Conservation (phyloP, 2,113 vertebrate species). For the Silurus glanis region DNA sequence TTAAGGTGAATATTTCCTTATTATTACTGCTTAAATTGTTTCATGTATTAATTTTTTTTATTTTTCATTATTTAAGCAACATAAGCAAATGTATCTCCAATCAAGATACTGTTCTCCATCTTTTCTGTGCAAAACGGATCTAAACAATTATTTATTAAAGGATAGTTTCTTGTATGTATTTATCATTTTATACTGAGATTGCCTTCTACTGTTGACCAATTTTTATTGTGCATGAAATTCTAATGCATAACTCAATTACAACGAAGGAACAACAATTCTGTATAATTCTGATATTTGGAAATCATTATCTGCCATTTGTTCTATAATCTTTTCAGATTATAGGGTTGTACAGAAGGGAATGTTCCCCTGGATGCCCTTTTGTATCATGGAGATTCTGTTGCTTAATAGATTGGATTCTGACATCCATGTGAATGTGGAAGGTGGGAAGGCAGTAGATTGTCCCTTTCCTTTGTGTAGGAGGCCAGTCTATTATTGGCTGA, state of each 20-base stretch:
- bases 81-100: neutral
- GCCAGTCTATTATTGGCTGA: constrained; percentile 64
- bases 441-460: constrained; percentile 54
- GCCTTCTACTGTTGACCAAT: neutral
- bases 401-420: constrained; percentile 39
- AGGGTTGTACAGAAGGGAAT: constrained; percentile 27
- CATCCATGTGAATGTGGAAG: constrained; percentile 46
- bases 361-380: constrained; percentile 21
- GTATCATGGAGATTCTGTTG: neutral
- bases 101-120: neutral
- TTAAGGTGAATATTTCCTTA: neutral
- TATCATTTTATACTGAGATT: neutral
- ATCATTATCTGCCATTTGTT: neutral
- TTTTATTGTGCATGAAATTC: neutral
- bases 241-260: neutral
- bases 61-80: too few relatives aligned
- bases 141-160: too few relatives aligned
- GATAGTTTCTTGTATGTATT: too few relatives aligned
- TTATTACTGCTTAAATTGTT: neutral
- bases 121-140: neutral
- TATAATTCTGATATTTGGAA: neutral
- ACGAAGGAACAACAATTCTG: neutral
- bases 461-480: constrained; percentile 64
- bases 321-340: constrained; percentile 33
- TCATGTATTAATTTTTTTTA: neutral